Conservation (phyloP, 1,140 invertebrate species). For the Colletes gigas region DNA sequence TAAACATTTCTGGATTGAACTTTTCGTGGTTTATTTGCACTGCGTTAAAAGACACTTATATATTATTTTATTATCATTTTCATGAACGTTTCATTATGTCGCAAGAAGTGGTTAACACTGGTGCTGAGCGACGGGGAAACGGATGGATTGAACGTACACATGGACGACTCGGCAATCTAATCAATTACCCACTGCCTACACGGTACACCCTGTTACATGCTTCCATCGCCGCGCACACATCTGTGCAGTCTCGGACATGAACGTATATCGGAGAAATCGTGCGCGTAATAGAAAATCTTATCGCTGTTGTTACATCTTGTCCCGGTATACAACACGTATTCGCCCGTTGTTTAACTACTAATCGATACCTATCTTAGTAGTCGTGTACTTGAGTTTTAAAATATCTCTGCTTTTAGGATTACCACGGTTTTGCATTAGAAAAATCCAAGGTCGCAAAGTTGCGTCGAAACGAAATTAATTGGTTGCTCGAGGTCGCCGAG, state of each 20-base stretch:
- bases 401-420: no score
- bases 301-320: neutral
- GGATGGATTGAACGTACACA: conserved; percentile 36
- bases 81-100: neutral
- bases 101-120: conserved; percentile 13
- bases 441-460: neutral
- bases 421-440: neutral
- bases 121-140: conserved; percentile 36
- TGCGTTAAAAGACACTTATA: no score
- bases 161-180: conserved; percentile 28
- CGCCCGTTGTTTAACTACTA: neutral
- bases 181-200: conserved; percentile 17
- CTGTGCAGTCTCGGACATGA: conserved; percentile 7
- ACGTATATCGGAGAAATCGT: conserved; percentile 24
- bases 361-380: neutral
- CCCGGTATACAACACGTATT: neutral
- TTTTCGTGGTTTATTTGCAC: neutral
- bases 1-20: neutral
- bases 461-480: neutral
- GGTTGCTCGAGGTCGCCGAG: neutral
- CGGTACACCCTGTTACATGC: conserved; percentile 13
- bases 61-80: neutral
- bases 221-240: conserved; percentile 31
- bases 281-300: neutral
- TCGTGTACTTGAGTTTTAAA: neutral